Evolutionary conservation across 30 jellyfish, hydroid and myxozoan genomes (phyloP).

Genomic region (Pelagia noctiluca): DNA sequence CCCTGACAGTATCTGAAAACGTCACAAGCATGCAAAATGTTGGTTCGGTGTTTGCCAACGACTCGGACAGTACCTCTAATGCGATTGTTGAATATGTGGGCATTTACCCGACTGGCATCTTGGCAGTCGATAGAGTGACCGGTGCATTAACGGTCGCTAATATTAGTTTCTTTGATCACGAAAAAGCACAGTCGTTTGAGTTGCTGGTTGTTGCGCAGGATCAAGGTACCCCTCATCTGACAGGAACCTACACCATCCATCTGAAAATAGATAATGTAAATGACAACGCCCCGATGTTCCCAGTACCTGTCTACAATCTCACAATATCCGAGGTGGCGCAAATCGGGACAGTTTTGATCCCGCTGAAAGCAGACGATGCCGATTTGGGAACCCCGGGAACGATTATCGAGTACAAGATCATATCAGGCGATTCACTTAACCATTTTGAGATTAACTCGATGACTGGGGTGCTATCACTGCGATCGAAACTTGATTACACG

Average conservation of each 20-base stretch:
- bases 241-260: background rate
- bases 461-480: conserved; percentile 18
- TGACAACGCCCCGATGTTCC: conserved; percentile 66
- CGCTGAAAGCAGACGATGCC: conserved; percentile 66
- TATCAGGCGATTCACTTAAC: conserved; percentile 29
- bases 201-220: conserved; percentile 56
- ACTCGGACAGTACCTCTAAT: conserved; percentile 19
- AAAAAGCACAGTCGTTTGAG: conserved; percentile 14
- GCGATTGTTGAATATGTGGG: conserved; percentile 1
- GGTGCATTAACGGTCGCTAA: conserved; percentile 48
- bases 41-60: conserved; percentile 45
- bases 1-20: conserved; percentile 41
- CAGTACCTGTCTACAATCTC: conserved; percentile 29
- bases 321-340: conserved; percentile 58
- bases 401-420: conserved; percentile 9
- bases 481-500: conserved; percentile 59
- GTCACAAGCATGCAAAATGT: conserved; percentile 22
- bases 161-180: conserved; percentile 48
- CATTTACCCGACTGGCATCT: conserved; percentile 41
- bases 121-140: conserved; percentile 21
- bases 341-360: conserved; percentile 28
- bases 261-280: conserved; percentile 29
- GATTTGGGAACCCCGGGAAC: conserved; percentile 64
- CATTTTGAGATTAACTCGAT: conserved; percentile 6
- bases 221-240: conserved; percentile 57